phyloP scores from a whole-genome alignment of 2,888 invertebrate species.

The Polylopha cassiicola region DNA sequence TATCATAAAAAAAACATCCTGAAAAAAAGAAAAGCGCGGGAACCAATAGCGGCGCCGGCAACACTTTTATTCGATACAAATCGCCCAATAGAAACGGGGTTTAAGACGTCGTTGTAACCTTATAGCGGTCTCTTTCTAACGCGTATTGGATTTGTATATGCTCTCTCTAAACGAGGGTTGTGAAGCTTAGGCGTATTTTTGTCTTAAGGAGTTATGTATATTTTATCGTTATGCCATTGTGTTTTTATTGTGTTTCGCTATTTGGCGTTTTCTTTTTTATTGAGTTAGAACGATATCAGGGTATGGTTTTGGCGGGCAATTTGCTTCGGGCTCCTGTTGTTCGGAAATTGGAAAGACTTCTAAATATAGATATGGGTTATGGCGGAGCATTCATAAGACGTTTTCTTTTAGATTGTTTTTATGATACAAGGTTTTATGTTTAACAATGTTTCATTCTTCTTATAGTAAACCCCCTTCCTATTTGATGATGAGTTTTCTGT shows the following conservation, averaged over 20 bases:
- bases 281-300: constrained; percentile 29
- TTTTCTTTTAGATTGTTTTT: no score
- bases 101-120: constrained; percentile 43
- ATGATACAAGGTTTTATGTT: no score
- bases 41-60: constrained; percentile 38
- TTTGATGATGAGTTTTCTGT: no score
- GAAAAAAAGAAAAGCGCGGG: constrained; percentile 38
- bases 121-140: constrained; percentile 49
- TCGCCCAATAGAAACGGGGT: constrained; percentile 48
- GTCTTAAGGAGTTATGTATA: constrained; percentile 32
- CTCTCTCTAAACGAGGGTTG: constrained; percentile 21
- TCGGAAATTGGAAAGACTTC: no score
- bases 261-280: constrained; percentile 34
- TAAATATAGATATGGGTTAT: no score
- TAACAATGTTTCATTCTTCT: no score
- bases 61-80: constrained; percentile 53
- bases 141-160: constrained; percentile 23
- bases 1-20: constrained; percentile 45
- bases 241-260: constrained; percentile 37
- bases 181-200: constrained; percentile 28
- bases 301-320: constrained; percentile 33
- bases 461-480: no score
- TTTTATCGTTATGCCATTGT: constrained; percentile 29
- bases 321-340: constrained; percentile 19
- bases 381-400: no score